phyloP scores from a whole-genome alignment of 2,113 vertebrate species.

The Malurus melanocephalus region DNA sequence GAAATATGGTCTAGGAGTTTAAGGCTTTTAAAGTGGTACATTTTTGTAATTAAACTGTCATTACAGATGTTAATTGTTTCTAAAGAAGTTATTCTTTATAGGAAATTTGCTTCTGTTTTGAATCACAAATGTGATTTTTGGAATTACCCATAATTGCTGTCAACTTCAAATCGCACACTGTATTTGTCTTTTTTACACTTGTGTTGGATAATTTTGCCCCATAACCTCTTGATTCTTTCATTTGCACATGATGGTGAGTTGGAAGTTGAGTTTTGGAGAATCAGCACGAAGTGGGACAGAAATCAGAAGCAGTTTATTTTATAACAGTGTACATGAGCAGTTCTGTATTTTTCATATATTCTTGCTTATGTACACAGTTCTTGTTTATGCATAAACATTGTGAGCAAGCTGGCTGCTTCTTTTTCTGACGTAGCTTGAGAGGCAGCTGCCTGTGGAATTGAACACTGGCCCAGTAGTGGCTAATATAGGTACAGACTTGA shows the following conservation, averaged over 20 bases:
- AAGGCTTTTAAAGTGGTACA: not conserved
- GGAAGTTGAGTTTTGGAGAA: not conserved
- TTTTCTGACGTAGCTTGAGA: not conserved
- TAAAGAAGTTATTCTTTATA: not conserved
- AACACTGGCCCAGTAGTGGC: not conserved
- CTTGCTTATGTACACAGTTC: not conserved
- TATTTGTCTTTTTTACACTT: not conserved
- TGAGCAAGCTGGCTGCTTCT: not conserved
- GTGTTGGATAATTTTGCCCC: not conserved
- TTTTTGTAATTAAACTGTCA: not conserved
- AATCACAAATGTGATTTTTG: not conserved
- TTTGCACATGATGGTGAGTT: not conserved
- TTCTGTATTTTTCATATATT: not conserved
- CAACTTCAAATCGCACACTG: not conserved
- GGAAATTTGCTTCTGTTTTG: not conserved
- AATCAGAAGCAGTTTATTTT: not conserved
- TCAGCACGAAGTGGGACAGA: fast-evolving
- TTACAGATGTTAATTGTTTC: not conserved
- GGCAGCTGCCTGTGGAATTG: not conserved
- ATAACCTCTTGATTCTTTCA: not conserved
- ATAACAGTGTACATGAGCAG: not conserved
- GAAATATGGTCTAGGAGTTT: not conserved
- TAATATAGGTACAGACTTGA: not conserved
- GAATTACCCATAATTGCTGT: not conserved
- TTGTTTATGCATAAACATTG: not conserved